These are phyloP conservation scores for Gymnorhina tibicen DNA, from an alignment of 2,113 vertebrate genomes.

Conservation along the genomic window DNA sequence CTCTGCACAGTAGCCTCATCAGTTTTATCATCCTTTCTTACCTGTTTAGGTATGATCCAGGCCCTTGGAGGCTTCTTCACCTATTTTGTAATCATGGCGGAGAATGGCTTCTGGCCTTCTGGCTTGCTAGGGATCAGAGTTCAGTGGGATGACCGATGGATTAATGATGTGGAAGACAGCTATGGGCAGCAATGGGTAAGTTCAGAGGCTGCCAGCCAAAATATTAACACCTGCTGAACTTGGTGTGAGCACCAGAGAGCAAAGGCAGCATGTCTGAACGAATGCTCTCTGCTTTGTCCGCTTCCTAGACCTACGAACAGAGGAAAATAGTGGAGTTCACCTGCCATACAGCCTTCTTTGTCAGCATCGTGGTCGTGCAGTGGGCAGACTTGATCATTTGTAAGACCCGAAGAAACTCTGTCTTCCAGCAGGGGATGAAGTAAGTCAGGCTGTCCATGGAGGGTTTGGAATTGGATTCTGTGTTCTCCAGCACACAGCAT, in stretches of 20 bases:
- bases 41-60: conserved; percentile 83
- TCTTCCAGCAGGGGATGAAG: conserved; percentile 91
- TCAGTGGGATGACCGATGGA: conserved; percentile 81
- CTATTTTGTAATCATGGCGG: conserved; percentile 82
- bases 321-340: conserved; percentile 89
- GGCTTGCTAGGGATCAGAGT: conserved; percentile 78
- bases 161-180: conserved; percentile 84
- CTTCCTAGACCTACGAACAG: conserved; percentile 82
- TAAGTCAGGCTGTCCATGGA: conserved; percentile 41
- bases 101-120: conserved; percentile 79
- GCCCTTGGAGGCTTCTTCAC: conserved; percentile 86
- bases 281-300: neutral
- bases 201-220: neutral
- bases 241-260: neutral
- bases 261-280: neutral
- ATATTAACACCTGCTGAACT: neutral
- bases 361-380: conserved; percentile 87
- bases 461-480: neutral
- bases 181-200: conserved; percentile 85
- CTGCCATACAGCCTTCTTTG: conserved; percentile 86
- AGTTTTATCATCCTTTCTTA: neutral
- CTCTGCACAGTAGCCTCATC: neutral
- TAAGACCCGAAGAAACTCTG: conserved; percentile 86
- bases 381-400: conserved; percentile 89
- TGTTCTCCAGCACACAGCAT: neutral